These are phyloP conservation scores for Xestia sexstrigata DNA, from an alignment of 2,888 invertebrate genomes.

Conservation along the genomic window DNA sequence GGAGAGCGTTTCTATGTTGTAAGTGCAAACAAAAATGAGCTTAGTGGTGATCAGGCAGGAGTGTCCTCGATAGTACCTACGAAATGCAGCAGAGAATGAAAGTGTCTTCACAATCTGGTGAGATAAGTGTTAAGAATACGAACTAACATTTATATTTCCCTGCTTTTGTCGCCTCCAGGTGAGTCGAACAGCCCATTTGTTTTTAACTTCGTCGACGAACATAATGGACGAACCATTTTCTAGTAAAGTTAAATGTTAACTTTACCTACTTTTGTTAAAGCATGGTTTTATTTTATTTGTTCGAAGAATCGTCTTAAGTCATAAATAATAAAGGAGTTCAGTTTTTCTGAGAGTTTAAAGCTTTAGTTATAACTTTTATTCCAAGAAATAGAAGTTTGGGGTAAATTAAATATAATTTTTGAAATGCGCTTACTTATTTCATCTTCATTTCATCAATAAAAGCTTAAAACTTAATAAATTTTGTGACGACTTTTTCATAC, in stretches of 20 bases:
- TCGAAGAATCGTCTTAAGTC: not conserved
- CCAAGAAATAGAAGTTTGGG: not conserved
- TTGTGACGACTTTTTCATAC: not conserved
- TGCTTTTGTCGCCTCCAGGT: constrained; percentile 4
- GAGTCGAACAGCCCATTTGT: not conserved
- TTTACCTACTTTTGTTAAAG: constrained; percentile 15
- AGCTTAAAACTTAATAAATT: not conserved
- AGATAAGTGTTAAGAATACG: not conserved
- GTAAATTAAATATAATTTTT: not conserved
- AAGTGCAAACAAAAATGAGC: no score
- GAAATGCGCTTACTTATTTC: not conserved
- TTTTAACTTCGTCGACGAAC: not conserved
- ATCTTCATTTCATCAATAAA: not conserved
- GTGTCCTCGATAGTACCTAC: no score
- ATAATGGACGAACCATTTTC: constrained; percentile 1
- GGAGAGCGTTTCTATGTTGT: no score
- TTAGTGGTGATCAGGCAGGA: no score
- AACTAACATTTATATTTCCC: not conserved
- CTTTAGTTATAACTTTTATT: not conserved
- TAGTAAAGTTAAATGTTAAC: constrained; percentile 4
- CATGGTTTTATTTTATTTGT: constrained; percentile 12
- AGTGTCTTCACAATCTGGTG: not conserved
- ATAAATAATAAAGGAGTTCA: not conserved
- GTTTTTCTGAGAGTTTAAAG: not conserved
- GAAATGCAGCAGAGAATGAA: not conserved